phyloP scores from a whole-genome alignment of 2,797 vertebrate genomes.

The Podargus strigoides region DNA sequence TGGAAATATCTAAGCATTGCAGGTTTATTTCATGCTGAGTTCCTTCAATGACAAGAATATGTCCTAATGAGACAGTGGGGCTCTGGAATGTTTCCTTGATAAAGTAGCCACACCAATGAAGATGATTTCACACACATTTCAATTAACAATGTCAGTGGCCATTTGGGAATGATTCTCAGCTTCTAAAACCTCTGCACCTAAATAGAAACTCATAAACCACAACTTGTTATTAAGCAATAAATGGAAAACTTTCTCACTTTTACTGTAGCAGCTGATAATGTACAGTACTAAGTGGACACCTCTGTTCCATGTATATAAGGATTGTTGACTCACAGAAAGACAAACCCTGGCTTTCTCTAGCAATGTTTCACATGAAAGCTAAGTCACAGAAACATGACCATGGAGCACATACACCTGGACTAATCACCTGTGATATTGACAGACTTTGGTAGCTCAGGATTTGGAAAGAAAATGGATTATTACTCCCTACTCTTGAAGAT shows the following conservation, averaged over 20 bases:
- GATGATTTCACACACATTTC: not conserved
- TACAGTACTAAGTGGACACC: not conserved
- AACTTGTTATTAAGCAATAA: not conserved
- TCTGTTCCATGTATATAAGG: not conserved
- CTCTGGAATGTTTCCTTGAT: not conserved
- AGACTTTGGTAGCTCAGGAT: not conserved
- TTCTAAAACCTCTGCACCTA: not conserved
- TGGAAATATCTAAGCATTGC: not conserved
- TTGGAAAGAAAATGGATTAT: not conserved
- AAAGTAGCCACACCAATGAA: not conserved
- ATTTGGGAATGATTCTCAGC: not conserved
- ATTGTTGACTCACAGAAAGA: not conserved
- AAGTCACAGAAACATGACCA: not conserved
- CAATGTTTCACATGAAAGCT: not conserved
- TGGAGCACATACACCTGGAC: not conserved
- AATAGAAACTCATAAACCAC: not conserved
- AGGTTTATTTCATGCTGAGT: not conserved
- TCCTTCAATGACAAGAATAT: not conserved
- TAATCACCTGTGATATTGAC: not conserved
- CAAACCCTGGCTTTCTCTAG: not conserved
- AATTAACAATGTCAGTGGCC: not conserved
- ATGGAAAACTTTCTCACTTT: not conserved
- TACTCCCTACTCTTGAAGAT: not conserved
- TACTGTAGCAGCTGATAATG: not conserved
- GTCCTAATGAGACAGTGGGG: not conserved